phyloP scores from a whole-genome alignment of 2,888 invertebrate species.

The Cantharis rufa region DNA sequence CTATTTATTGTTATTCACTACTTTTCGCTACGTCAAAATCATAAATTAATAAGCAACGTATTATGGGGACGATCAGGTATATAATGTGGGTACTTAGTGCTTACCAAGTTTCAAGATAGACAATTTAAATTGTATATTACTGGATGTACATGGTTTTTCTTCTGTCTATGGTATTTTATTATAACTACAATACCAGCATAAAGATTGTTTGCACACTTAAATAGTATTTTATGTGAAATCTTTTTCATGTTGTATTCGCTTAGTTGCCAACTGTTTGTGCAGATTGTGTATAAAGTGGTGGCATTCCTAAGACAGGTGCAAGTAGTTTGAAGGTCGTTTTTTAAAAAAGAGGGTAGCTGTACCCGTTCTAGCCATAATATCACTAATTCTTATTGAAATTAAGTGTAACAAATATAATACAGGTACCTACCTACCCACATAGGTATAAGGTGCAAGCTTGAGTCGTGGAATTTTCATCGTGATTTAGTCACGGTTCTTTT shows the following conservation, averaged over 20 bases:
- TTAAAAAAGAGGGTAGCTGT: conserved; percentile 30
- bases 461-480: not conserved
- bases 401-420: conserved; percentile 18
- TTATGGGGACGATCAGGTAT: too few relatives aligned
- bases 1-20: too few relatives aligned
- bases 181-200: not conserved
- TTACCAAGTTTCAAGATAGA: too few relatives aligned
- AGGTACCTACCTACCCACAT: not conserved
- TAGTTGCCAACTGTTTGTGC: conserved; percentile 8
- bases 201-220: not conserved
- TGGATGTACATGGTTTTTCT: not conserved
- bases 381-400: conserved; percentile 19
- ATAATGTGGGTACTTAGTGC: too few relatives aligned
- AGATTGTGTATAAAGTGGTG: conserved; percentile 24
- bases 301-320: conserved; percentile 32
- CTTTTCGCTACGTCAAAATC: not conserved
- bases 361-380: conserved; percentile 17
- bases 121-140: not conserved
- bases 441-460: not conserved
- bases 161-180: not conserved
- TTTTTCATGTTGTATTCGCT: not conserved
- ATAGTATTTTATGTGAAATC: not conserved
- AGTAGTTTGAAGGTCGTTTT: conserved; percentile 31
- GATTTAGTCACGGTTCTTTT: not conserved
- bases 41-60: too few relatives aligned